Conservation (phyloP, 1,140 invertebrate species). For the Lanistes nyassanus region DNA sequence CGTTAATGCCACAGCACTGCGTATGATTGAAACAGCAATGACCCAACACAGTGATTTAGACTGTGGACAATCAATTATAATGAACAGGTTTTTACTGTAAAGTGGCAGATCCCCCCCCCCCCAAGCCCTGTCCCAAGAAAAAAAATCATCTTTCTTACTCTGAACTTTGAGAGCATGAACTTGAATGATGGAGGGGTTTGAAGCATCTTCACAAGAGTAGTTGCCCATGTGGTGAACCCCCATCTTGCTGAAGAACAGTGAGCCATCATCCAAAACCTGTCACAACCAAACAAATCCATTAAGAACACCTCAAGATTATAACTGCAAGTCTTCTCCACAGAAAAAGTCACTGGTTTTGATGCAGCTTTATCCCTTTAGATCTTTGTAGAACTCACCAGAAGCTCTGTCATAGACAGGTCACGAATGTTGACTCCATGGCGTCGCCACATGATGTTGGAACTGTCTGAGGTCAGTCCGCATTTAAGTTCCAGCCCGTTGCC, state of each 20-base stretch:
- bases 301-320: conserved; percentile 71
- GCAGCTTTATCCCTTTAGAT: too few species aligned
- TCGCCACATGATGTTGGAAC: conserved; percentile 79
- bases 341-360: neutral
- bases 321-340: neutral
- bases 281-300: conserved; percentile 22
- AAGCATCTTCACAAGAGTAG: conserved; percentile 82
- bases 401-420: conserved; percentile 16
- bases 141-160: conserved; percentile 71
- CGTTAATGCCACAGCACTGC: too few species aligned
- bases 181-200: conserved; percentile 80
- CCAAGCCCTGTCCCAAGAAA: too few species aligned
- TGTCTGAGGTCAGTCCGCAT: conserved; percentile 76
- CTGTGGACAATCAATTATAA: too few species aligned
- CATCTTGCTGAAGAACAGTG: conserved; percentile 79
- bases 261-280: conserved; percentile 70
- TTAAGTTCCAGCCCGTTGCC: conserved; percentile 85
- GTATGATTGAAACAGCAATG: too few species aligned
- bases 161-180: conserved; percentile 81
- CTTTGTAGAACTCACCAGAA: conserved; percentile 9
- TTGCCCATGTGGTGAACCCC: conserved; percentile 83
- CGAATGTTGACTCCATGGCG: conserved; percentile 71
- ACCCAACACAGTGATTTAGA: too few species aligned
- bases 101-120: too few species aligned
- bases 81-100: too few species aligned